phyloP scores from a whole-genome alignment of 2,113 vertebrate species.

The Bostrychus sinensis region DNA sequence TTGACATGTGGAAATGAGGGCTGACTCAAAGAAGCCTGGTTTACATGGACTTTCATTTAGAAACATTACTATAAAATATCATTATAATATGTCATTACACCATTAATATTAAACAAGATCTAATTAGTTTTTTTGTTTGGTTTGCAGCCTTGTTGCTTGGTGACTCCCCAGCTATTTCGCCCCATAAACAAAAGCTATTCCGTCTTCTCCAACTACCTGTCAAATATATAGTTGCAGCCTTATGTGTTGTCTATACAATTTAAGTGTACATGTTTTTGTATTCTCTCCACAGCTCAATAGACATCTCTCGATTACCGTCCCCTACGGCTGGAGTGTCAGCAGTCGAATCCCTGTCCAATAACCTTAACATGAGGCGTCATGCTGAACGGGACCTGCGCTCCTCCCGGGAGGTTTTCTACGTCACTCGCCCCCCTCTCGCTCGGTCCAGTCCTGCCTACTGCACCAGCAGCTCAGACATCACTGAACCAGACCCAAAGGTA shows the following conservation, averaged over 20 bases:
- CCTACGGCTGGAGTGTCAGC: conserved; percentile 88
- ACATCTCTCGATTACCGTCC: conserved; percentile 91
- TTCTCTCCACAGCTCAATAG: conserved; percentile 77
- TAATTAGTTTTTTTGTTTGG: no score
- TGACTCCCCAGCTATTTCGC: no score
- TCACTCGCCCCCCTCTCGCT: conserved; percentile 89
- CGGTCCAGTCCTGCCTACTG: conserved; percentile 94
- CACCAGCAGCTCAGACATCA: conserved; percentile 97
- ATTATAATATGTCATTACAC: no score
- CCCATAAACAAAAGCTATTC: no score
- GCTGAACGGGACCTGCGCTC: conserved; percentile 79
- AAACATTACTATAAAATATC: no score
- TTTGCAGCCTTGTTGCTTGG: no score
- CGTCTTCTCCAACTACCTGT: no score
- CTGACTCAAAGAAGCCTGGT: no score
- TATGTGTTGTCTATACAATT: no score
- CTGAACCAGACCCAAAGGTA: conserved; percentile 91
- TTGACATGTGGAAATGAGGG: no score
- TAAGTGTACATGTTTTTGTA: neutral
- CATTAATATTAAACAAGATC: no score
- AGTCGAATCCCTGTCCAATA: conserved; percentile 77
- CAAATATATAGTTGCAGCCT: neutral
- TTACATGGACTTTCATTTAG: no score
- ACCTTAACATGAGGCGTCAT: conserved; percentile 78
- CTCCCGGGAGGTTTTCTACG: conserved; percentile 90